These are phyloP conservation scores for Amphipoea lucens DNA, from an alignment of 2,888 invertebrate species.

Conservation along the genomic window DNA sequence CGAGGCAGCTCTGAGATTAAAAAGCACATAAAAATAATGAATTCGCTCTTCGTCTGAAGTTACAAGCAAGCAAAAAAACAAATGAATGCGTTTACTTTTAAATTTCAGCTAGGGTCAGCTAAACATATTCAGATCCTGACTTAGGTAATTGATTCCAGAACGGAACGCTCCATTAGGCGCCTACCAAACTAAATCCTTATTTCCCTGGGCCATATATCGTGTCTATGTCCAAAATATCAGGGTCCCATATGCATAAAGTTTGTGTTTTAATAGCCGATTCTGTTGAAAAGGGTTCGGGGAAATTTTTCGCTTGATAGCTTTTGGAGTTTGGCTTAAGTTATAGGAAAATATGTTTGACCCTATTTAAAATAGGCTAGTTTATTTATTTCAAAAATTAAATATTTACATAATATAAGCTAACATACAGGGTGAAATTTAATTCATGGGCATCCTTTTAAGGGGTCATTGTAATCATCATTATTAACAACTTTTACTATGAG, in stretches of 20 bases:
- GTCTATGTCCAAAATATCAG: constrained; percentile 69
- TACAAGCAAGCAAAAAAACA: not conserved
- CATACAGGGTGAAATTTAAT: no score
- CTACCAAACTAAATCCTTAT: constrained; percentile 38
- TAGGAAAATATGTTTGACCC: not conserved
- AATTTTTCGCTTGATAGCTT: constrained; percentile 82
- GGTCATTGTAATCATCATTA: no score
- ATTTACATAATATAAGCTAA: no score
- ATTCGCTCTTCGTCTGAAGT: not conserved
- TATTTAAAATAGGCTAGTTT: not conserved
- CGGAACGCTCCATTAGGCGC: constrained; percentile 30
- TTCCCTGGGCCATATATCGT: constrained; percentile 60
- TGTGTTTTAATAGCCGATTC: constrained; percentile 83
- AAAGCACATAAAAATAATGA: not conserved
- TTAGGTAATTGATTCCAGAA: constrained; percentile 28
- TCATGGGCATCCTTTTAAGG: no score
- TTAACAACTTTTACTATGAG: no score
- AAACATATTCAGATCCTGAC: constrained; percentile 2
- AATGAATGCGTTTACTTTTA: not conserved
- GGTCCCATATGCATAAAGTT: constrained; percentile 83
- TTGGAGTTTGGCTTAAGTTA: constrained; percentile 39
- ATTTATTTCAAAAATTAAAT: no score
- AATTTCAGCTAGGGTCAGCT: not conserved
- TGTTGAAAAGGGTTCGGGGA: constrained; percentile 80
- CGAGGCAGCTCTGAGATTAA: not conserved